phyloP scores from a whole-genome alignment of 2,888 invertebrate genomes.

The Caenorhabditis imperialis region DNA sequence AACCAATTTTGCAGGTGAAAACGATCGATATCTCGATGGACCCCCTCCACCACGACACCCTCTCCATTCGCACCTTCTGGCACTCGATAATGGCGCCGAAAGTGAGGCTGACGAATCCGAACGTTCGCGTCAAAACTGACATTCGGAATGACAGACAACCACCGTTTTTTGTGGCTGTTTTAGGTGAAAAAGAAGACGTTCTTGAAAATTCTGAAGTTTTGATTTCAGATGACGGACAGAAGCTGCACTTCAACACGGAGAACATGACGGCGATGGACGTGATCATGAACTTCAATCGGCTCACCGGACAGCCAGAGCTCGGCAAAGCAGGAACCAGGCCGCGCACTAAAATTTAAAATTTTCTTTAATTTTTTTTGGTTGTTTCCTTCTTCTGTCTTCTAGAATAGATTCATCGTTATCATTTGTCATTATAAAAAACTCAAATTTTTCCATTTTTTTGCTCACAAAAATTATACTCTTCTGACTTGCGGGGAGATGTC shows the following conservation, averaged over 20 bases:
- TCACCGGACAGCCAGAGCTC: slow-evolving; percentile 73
- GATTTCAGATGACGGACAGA: slow-evolving; percentile 68
- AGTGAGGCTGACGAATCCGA: slow-evolving; percentile 72
- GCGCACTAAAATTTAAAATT: slow-evolving; percentile 53
- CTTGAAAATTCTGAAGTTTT: slow-evolving; percentile 1
- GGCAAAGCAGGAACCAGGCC: slow-evolving; percentile 73
- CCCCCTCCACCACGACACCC: slow-evolving; percentile 71
- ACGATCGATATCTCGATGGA: slow-evolving; percentile 73
- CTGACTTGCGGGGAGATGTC: no score
- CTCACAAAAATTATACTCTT: no score
- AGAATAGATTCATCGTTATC: no score
- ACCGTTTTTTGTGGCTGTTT: slow-evolving; percentile 73
- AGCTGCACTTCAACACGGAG: slow-evolving; percentile 72
- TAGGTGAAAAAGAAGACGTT: slow-evolving; percentile 53
- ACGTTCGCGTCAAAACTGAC: slow-evolving; percentile 64
- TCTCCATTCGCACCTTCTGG: slow-evolving; percentile 73
- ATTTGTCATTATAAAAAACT: no score
- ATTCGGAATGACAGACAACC: slow-evolving; percentile 71
- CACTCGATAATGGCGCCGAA: slow-evolving; percentile 68
- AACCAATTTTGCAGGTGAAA: slow-evolving; percentile 59
- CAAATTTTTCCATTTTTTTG: no score
- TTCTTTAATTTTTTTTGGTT: slow-evolving; percentile 16
- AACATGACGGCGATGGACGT: slow-evolving; percentile 74
- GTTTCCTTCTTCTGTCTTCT: neutral
- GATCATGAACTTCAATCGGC: slow-evolving; percentile 74